Base-by-base conservation (phyloP, 1,140 invertebrate species). In the Brachionus manjavacas region DNA sequence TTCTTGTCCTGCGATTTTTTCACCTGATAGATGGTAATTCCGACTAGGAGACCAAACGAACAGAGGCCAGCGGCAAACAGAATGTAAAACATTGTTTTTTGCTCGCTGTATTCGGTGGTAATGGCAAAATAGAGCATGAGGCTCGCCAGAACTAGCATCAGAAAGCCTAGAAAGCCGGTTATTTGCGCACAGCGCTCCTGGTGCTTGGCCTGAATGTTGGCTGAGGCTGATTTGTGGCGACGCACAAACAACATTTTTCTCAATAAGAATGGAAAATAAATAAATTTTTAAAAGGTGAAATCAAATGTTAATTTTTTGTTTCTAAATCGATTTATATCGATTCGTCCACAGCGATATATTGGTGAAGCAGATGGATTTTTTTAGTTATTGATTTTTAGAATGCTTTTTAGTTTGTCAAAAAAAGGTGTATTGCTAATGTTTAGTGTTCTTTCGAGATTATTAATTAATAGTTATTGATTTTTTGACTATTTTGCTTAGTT, bases 61-160 rank as follows among this genome's bases (percentile, higher is more conserved):
- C 35, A 7, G 8, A 81, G n/a, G n/a, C 79, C 11, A 2, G 60
- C 20, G 4, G 31, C 79, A 68, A 81, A 81, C 12, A 81, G 6
- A 64, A 81, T 81, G 28, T 64, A 81, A 81, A 64, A 81, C 20
- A 64, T 55, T 31, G 79, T 81, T 64, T 81, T 81, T 28, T 81
- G 79, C 64, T 81, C 79, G 25, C 79, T 81, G 20, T 41, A 81
- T 81, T 81, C 49, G 14, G 49, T 41, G 0, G 79, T 20, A 12
- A 81, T 64, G 11, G 52, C 79, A 8, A 81, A 64, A 20, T 81
- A 81, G 16, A 81, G 52, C 52, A 81, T 64, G 39, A 81, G n/a
- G 23, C n/a, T 12, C n/a, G 52, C 41, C 4, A 81, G 12, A 2
- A 68, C 23, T 12, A 81, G 79, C 55, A 31, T 11, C 2, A 81